Conservation (phyloP, 2,113 vertebrate species). For the Sterrhoptilus dennistouni region DNA sequence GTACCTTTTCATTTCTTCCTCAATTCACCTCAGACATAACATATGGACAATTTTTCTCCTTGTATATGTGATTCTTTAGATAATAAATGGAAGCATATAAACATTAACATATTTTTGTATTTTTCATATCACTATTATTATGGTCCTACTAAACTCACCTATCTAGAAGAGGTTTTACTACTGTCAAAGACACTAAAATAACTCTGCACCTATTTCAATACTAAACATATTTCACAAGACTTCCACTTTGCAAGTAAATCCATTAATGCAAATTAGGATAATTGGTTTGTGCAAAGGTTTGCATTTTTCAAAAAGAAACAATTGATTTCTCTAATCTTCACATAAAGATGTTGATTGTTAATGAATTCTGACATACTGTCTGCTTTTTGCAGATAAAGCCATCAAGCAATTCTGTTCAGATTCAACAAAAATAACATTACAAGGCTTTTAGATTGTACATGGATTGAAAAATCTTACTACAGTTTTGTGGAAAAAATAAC, state of each 20-base stretch:
- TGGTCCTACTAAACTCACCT: not conserved
- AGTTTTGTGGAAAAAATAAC: not conserved
- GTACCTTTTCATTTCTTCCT: not conserved
- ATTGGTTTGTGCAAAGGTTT: not conserved
- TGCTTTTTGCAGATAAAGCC: conserved; percentile 38
- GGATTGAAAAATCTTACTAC: not conserved
- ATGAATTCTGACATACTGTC: not conserved
- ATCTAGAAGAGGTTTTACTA: not conserved
- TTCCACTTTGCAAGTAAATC: conserved; percentile 30
- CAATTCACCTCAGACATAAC: not conserved
- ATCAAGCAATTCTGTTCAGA: conserved; percentile 8
- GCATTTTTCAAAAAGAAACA: conserved; percentile 48
- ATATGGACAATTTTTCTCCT: not conserved
- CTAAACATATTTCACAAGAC: not conserved
- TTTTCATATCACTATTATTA: not conserved
- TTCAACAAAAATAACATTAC: conserved; percentile 10
- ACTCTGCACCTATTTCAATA: not conserved
- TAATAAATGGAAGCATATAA: not conserved
- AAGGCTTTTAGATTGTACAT: conserved; percentile 16
- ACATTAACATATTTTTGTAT: not conserved
- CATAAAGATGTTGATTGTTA: conserved; percentile 16
- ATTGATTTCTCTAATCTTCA: conserved; percentile 48
- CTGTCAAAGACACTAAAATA: not conserved
- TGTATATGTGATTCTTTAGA: not conserved
- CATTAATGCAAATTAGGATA: conserved; percentile 30